These are phyloP conservation scores for Dolichoris vasculosae DNA, from an alignment of 1,140 invertebrate species.

Conservation along the genomic window DNA sequence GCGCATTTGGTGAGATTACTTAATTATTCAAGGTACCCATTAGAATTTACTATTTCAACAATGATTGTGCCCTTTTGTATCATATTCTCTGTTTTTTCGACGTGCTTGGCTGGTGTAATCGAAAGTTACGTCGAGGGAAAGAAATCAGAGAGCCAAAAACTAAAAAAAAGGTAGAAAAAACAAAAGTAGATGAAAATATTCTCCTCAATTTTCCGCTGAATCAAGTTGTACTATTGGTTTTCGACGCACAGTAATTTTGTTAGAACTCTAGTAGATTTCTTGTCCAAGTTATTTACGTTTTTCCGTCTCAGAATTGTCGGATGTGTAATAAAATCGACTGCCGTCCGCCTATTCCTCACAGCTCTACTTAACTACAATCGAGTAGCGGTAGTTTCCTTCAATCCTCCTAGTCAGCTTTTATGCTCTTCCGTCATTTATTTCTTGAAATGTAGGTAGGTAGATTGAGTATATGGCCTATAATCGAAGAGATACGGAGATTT, in stretches of 20 bases:
- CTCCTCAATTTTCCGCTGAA: not conserved
- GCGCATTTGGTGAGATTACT: too few relatives aligned
- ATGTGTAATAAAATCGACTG: conserved; percentile 41
- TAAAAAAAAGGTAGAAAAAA: not conserved
- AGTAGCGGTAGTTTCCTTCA: not conserved
- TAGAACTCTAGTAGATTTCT: conserved; percentile 15
- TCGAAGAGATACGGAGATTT: conserved; percentile 5
- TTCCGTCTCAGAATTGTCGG: not conserved
- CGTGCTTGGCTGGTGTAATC: not conserved
- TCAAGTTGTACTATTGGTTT: not conserved
- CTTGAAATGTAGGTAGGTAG: not conserved
- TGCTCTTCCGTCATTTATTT: not conserved
- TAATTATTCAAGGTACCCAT: too few relatives aligned
- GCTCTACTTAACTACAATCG: not conserved
- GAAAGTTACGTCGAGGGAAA: not conserved
- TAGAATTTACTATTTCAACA: too few relatives aligned
- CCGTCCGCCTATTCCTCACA: not conserved
- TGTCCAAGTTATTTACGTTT: conserved; percentile 39
- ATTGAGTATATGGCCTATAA: not conserved
- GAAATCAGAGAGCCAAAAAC: not conserved
- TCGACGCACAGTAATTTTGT: conserved; percentile 21
- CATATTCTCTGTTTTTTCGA: not conserved
- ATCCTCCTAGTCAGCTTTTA: conserved; percentile 16
- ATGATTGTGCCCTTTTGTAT: not conserved
- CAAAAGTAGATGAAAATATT: not conserved